Percentiles rank a stretch among this genome's conserved stretches.
Conservation (phyloP, 2,797 vertebrate genomes). For the Crypturellus tataupa region DNA sequence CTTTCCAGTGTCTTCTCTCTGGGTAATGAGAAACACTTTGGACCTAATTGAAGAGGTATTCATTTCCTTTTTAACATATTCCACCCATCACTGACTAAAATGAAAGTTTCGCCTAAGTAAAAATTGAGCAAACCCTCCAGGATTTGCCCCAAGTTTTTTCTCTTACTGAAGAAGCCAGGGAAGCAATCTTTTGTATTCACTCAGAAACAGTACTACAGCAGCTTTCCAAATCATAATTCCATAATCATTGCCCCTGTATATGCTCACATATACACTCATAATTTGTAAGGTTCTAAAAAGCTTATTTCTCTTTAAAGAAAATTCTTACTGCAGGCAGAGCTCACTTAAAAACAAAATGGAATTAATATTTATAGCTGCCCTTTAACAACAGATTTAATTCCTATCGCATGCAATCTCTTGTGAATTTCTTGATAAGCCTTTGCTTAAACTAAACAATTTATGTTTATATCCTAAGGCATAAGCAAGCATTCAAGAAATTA, state of each 20-base stretch:
- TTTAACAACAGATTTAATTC: conserved; percentile 40
- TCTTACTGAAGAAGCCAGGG: not conserved
- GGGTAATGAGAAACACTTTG: not conserved
- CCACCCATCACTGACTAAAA: not conserved
- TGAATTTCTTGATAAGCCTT: conserved; percentile 36
- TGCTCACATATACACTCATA: not conserved
- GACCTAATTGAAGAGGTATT: not conserved
- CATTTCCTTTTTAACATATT: not conserved
- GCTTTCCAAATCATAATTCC: not conserved
- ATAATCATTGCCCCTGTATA: not conserved
- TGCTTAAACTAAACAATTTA: conserved; percentile 27
- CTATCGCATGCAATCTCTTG: not conserved
- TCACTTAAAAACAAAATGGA: conserved; percentile 33
- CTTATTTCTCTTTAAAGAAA: conserved; percentile 18
- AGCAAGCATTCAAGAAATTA: conserved; percentile 13
- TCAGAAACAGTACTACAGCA: not conserved
- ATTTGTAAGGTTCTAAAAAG: not conserved
- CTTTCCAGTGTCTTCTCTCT: not conserved
- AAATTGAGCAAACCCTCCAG: not conserved
- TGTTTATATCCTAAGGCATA: conserved; percentile 21
- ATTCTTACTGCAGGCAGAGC: not conserved
- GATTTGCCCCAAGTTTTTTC: not conserved
- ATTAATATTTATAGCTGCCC: conserved; percentile 50
- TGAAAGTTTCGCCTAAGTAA: not conserved
- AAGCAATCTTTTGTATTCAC: not conserved